A percentile compares a stretch with the other conserved stretches of the same genome.
These are phyloP conservation scores for Leptoclinus maculatus DNA, from an alignment of 2,797 vertebrate species.

Conservation along the genomic window DNA sequence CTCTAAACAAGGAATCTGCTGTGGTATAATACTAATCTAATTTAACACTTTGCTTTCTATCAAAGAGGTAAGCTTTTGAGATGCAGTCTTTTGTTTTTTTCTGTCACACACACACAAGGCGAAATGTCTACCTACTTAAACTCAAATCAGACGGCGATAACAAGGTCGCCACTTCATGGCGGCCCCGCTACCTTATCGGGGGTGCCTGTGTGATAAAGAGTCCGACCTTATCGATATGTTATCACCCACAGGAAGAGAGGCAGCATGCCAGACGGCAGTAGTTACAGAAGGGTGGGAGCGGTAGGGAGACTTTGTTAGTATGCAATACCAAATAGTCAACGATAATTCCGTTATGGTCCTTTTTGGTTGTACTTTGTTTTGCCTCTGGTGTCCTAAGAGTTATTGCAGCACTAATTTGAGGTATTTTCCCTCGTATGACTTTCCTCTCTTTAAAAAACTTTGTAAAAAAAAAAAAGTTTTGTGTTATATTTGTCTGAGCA, in stretches of 20 bases:
- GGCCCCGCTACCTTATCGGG: slow-evolving; percentile 44
- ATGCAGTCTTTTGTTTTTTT: background rate
- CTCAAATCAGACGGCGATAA: slow-evolving; percentile 68
- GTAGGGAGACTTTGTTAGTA: background rate
- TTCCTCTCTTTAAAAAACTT: background rate
- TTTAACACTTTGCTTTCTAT: background rate
- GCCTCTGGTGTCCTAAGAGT: background rate
- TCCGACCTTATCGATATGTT: slow-evolving; percentile 51
- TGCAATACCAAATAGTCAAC: background rate
- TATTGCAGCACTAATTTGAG: background rate
- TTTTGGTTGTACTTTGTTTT: background rate
- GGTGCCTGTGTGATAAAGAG: slow-evolving; percentile 53
- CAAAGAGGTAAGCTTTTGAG: background rate
- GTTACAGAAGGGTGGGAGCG: slow-evolving; percentile 1
- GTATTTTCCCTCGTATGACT: background rate
- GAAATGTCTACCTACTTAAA: slow-evolving; percentile 37
- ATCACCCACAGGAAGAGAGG: slow-evolving; percentile 66
- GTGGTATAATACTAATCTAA: background rate
- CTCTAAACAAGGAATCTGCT: background rate
- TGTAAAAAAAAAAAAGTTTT: background rate
- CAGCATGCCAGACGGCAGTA: slow-evolving; percentile 43
- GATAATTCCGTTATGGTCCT: background rate
- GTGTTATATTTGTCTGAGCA: background rate
- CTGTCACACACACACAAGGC: background rate
- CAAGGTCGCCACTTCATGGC: slow-evolving; percentile 59